phyloP scores from a whole-genome alignment of 2,113 vertebrate genomes.

The Melanerpes aurifrons region DNA sequence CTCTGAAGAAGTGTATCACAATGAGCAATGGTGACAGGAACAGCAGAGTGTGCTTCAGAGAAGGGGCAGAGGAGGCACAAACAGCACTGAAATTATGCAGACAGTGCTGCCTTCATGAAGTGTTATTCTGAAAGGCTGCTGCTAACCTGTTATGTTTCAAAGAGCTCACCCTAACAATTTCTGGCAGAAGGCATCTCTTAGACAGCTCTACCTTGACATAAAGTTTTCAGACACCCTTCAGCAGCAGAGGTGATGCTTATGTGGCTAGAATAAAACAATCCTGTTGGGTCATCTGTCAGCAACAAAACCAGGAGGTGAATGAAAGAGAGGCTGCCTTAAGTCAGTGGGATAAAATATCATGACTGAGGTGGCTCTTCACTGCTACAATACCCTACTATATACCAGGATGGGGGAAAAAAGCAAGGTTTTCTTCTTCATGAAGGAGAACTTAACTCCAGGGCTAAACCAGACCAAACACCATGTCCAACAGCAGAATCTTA shows the following conservation, averaged over 20 bases:
- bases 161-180: not conserved
- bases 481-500: not conserved
- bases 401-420: not conserved
- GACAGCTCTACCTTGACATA: not conserved
- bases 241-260: not conserved
- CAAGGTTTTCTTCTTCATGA: not conserved
- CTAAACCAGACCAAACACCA: not conserved
- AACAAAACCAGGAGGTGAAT: not conserved
- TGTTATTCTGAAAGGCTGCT: not conserved
- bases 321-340: not conserved
- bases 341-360: not conserved
- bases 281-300: not conserved
- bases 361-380: not conserved
- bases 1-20: not conserved
- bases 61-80: not conserved
- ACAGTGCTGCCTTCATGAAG: not conserved
- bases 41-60: not conserved
- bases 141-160: not conserved
- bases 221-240: not conserved
- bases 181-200: not conserved
- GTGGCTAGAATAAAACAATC: not conserved
- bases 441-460: not conserved
- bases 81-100: not conserved
- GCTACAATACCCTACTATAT: fast-evolving
- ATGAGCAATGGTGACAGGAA: not conserved